Percentiles rank a stretch among this genome's conserved stretches.
Conservation (phyloP, 2,113 vertebrate species). For the Panthera uncia region DNA sequence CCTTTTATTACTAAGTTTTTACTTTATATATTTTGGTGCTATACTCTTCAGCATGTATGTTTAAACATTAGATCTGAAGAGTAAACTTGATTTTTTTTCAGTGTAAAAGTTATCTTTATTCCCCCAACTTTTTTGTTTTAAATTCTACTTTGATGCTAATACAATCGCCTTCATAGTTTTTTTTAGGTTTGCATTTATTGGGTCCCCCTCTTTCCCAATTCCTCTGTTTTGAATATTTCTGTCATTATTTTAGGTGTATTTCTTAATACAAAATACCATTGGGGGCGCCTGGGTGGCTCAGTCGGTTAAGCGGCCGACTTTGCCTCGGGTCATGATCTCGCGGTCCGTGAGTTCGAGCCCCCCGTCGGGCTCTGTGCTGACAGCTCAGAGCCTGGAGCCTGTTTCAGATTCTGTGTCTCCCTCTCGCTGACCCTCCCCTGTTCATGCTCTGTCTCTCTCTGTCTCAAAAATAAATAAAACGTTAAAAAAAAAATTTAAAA, state of each 20-base stretch:
- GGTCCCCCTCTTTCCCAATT: neutral
- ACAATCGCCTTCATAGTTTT: neutral
- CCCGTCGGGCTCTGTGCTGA: no score
- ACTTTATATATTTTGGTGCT: neutral
- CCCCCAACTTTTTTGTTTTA: neutral
- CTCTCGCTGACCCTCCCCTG: no score
- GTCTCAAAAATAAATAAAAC: no score
- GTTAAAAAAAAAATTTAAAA: no score
- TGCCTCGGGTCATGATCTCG: no score
- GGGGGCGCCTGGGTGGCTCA: no score
- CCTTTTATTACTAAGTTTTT: conserved; percentile 2
- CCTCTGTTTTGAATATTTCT: neutral
- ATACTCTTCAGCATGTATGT: neutral
- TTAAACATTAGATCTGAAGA: neutral
- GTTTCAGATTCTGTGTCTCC: no score
- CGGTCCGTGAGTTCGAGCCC: no score
- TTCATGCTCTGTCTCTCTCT: no score
- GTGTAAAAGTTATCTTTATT: neutral
- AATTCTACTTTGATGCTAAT: neutral
- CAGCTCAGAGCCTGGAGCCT: no score
- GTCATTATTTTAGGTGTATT: neutral
- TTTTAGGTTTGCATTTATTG: neutral
- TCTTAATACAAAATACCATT: neutral
- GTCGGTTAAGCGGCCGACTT: no score
- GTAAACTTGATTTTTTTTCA: neutral